These are phyloP conservation scores for Disparrhopalites patrizii DNA, from an alignment of 2,888 invertebrate genomes.

Conservation along the genomic window DNA sequence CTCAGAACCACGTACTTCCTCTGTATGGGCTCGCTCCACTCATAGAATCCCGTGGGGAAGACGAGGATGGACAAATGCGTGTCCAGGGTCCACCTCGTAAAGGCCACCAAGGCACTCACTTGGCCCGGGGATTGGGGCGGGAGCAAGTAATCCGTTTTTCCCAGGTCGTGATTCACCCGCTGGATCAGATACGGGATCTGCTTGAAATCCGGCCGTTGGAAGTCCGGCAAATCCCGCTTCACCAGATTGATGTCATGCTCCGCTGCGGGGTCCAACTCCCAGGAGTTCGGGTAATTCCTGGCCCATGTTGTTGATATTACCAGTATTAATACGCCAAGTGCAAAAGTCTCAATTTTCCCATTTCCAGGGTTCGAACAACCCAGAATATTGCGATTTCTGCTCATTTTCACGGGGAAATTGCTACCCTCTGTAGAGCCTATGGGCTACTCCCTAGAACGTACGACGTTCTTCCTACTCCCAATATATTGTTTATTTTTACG, in stretches of 20 bases:
- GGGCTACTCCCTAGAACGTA: no score
- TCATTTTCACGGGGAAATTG: no score
- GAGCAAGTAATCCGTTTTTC: slow-evolving; percentile 8
- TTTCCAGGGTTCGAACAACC: no score
- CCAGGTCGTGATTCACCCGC: slow-evolving; percentile 1
- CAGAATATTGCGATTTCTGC: no score
- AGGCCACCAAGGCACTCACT: neutral
- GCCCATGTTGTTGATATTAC: no score
- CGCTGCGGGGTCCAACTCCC: neutral
- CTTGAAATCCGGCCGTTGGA: slow-evolving; percentile 20
- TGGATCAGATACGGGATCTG: slow-evolving; percentile 20
- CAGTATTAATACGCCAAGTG: no score
- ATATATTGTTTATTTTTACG: no score
- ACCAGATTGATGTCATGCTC: neutral
- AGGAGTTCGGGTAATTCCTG: no score
- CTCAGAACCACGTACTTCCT: slow-evolving; percentile 16
- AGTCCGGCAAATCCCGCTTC: neutral
- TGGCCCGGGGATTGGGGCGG: slow-evolving; percentile 17
- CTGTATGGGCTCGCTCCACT: neutral
- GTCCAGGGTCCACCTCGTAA: slow-evolving; percentile 1
- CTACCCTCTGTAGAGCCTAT: neutral
- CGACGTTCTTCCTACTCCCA: no score
- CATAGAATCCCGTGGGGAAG: slow-evolving; percentile 7
- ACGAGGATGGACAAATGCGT: slow-evolving; percentile 10
- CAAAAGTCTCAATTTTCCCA: no score